These are phyloP conservation scores for Merluccius polli DNA, from an alignment of 2,797 vertebrate species.

Conservation along the genomic window DNA sequence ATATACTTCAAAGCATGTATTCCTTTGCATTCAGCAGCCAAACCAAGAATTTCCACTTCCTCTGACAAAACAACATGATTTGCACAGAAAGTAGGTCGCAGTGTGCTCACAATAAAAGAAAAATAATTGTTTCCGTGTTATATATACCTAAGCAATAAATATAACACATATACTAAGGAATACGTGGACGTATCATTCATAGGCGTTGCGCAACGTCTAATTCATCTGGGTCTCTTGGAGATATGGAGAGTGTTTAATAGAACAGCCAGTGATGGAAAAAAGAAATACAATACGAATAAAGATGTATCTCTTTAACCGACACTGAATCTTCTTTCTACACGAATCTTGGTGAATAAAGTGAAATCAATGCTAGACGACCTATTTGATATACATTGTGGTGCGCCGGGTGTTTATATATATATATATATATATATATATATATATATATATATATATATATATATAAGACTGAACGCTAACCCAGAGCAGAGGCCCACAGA, in stretches of 20 bases:
- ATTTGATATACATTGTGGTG: background rate
- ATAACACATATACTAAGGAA: background rate
- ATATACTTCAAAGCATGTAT: conserved; percentile 50
- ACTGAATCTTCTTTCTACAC: background rate
- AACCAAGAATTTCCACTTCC: conserved; percentile 43
- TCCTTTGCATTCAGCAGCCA: conserved; percentile 47
- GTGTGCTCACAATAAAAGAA: conserved; percentile 14
- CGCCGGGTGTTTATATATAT: background rate
- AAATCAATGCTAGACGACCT: background rate
- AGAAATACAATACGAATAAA: no score
- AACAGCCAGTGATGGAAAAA: no score
- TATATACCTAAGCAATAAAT: background rate
- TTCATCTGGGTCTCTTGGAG: background rate
- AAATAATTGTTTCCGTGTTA: background rate
- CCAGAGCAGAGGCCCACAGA: background rate
- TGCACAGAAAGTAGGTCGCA: conserved; percentile 42
- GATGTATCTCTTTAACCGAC: background rate
- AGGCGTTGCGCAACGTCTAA: background rate
- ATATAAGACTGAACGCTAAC: background rate
- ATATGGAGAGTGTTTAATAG: no score
- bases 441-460: no score
- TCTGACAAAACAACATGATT: conserved; percentile 30
- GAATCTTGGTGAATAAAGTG: background rate
- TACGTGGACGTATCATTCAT: background rate
- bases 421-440: no score